Conservation (phyloP, 2,113 vertebrate species). For the Acrocephalus kingi region DNA sequence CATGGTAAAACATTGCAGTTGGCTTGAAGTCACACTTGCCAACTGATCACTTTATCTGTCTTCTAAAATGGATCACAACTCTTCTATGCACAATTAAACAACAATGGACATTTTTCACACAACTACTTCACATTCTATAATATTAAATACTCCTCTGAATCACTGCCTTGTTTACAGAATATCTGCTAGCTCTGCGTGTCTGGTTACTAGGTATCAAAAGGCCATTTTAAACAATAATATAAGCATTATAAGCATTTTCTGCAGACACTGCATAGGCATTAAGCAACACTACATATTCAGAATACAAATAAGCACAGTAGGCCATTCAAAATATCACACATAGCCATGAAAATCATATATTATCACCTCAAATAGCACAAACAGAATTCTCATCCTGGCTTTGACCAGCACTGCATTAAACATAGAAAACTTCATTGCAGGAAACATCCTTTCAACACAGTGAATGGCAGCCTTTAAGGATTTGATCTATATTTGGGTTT, state of each 20-base stretch:
- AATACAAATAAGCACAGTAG: conserved; percentile 3
- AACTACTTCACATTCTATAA: conserved; percentile 13
- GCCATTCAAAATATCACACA: conserved; percentile 28
- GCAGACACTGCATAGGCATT: not conserved
- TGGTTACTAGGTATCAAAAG: conserved; percentile 48
- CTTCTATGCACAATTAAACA: conserved; percentile 47
- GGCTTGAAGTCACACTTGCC: not conserved
- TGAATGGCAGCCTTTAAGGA: conserved; percentile 24
- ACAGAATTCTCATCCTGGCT: not conserved
- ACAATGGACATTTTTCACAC: conserved; percentile 18
- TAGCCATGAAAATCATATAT: not conserved
- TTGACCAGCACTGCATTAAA: not conserved
- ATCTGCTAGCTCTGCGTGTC: not conserved
- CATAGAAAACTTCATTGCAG: not conserved
- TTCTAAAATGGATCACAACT: not conserved
- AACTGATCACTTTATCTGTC: not conserved
- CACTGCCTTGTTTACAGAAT: conserved; percentile 21
- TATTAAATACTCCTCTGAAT: conserved; percentile 46
- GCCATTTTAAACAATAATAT: conserved; percentile 55
- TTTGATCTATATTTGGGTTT: conserved; percentile 25
- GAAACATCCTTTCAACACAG: not conserved
- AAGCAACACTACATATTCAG: not conserved
- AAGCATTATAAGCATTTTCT: conserved; percentile 39
- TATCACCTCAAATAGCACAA: not conserved
- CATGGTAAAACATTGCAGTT: not conserved